Percentiles rank a stretch among this genome's conserved stretches.
Conservation (phyloP, 1,140 invertebrate species). For the Parapsyche elsis region DNA sequence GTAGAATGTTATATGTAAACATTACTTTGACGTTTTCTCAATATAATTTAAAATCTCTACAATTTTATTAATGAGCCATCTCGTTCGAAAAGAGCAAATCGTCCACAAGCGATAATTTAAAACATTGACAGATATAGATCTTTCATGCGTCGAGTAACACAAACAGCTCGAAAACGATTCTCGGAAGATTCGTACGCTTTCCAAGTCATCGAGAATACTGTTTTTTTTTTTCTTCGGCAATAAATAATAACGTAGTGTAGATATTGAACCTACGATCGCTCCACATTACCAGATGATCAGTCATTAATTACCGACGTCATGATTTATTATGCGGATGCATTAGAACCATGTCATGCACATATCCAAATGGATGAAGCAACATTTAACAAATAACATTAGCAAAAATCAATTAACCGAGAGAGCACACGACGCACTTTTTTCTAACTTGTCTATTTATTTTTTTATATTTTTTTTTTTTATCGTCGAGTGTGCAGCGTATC, state of each 20-base stretch:
- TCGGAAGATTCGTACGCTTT: neutral
- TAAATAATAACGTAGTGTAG: neutral
- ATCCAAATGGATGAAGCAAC: conserved; percentile 44
- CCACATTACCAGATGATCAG: conserved; percentile 35
- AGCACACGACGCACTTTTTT: conserved; percentile 17
- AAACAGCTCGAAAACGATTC: neutral
- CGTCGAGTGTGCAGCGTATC: neutral
- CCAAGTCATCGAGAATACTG: neutral
- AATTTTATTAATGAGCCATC: too few species aligned
- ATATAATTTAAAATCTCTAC: too few species aligned
- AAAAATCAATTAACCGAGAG: conserved; percentile 51
- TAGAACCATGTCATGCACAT: conserved; percentile 34
- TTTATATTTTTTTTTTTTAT: neutral
- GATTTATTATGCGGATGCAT: conserved; percentile 42
- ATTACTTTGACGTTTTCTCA: too few species aligned
- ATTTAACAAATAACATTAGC: conserved; percentile 49
- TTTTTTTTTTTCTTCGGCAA: neutral
- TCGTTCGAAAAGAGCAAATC: neutral
- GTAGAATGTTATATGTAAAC: too few species aligned
- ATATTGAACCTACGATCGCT: neutral
- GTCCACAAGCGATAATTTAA: neutral
- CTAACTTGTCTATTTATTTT: neutral
- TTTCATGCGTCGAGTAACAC: neutral
- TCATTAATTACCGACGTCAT: conserved; percentile 43
- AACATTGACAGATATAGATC: conserved; percentile 4